Evolutionary conservation across 2,888 invertebrate genomes (phyloP), one percentile per base, ranked within the genome.

Genomic region (Drosophila dives): DNA sequence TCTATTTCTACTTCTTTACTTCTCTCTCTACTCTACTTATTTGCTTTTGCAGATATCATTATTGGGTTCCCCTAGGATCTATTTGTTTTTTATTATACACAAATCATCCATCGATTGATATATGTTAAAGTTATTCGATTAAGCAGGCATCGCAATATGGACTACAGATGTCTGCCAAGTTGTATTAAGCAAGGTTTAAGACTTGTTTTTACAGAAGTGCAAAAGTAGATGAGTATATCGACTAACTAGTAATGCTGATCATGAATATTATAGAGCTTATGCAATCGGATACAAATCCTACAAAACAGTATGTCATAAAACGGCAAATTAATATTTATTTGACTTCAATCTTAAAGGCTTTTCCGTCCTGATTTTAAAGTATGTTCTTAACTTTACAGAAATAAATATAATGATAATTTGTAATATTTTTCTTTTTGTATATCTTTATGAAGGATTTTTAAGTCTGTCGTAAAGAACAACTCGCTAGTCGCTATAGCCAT

Each of bases 171-270:
- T 38, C 0, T 8, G 38, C 7, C 38, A 42, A 20, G 42, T 42
- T 42, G n/a, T 11, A 11, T 20, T 5, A 11, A 12, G 12, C 1
- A 12, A 12, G 20, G 6, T 45, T 6, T 6, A 11, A 12, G 6
- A 20, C 6, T 17, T 3, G 0, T n/a, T 2, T 7, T 20, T 7
- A 15, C 20, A 1, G 12, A 15, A 20, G 3, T 1, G 12, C 1
- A 8, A 17, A 3, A 15, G 7, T 2, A 20, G 3, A 20, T 12
- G 12, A 7, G 20, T 20, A 45, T 45, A 45, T 20, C 20, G 7
- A 42, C 7, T 42, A 5, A 11, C 40, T 11, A n/a, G n/a, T n/a
- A 2, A 20, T 3, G 20, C 4, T 15, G 20, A 45, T 23, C 20
- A 45, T 23, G 1, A 20, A 45, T 3, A 20, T 42, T 42, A 12